Evolutionary conservation across 2,797 vertebrate genomes (phyloP), one percentile per base, ranked within the genome.

Genomic region (Gouania willdenowi): DNA sequence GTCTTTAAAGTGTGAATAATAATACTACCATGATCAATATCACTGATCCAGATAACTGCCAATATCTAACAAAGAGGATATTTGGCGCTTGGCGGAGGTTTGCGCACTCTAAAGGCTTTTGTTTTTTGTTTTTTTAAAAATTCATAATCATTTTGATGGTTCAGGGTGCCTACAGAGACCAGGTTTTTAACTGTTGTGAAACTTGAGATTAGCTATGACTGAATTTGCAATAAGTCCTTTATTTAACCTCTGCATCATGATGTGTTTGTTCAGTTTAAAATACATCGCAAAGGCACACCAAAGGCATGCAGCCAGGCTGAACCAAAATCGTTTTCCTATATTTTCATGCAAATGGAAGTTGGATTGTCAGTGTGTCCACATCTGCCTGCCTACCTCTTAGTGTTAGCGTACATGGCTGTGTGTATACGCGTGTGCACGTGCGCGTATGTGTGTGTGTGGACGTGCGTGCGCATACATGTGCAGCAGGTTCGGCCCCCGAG

Each of bases 401-500:
- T 3, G 8, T 12, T 22, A n/a, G 13, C 13, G 18, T 18, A 19
- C 5, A 5, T 19, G 18, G 29, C 10, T 19, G 6, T 10, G 26
- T 12, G 19, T 35, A 38, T n/a, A 21, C n/a, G 27, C 8, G 33
- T 37, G 31, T 9, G 13, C 11, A 24, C 2, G 27, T 19, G 17
- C 15, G 20, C 11, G 33, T 9, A 29, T 3, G 7, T 14, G 9
- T 36, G 15, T 27, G 34, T 38, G 49, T 34, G 50, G 55, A 11
- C 12, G 44, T 5, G 13, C 19, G 41, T 3, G 13, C 63, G 60
- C 55, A 58, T 65, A 33, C 44, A 58, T 71, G 72, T 66, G 71
- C 35, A 48, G 75, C 79, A 83, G 75, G 76, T 79, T 81, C 43
- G 72, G 73, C 65, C 81, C 87, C 82, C 29, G 56, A 82, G 84